A percentile compares a stretch with the other conserved stretches of the same genome.
phyloP scores from a whole-genome alignment of 2,888 invertebrate species.

The Meliscaeva auricollis region DNA sequence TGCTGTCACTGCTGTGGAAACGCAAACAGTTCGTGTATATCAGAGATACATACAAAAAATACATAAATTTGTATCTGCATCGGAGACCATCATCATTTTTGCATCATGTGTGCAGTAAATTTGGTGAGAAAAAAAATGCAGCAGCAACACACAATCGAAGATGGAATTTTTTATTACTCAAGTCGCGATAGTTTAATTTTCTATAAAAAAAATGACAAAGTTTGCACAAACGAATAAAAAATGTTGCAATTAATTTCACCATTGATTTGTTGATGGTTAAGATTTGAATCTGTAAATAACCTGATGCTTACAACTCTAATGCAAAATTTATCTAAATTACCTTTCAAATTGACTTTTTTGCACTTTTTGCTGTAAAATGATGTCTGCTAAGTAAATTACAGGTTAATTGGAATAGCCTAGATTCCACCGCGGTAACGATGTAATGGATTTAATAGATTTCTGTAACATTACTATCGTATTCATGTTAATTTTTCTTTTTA shows the following conservation, averaged over 20 bases:
- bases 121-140: constrained; percentile 29
- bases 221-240: constrained; percentile 4
- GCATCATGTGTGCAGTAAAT: constrained; percentile 39
- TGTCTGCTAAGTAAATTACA: neutral
- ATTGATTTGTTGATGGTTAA: neutral
- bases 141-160: constrained; percentile 28
- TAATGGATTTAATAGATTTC: too few relatives aligned
- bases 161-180: constrained; percentile 41
- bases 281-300: neutral
- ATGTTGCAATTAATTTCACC: constrained; percentile 35
- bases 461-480: too few relatives aligned
- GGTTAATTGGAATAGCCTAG: constrained; percentile 3
- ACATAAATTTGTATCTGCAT: constrained; percentile 60
- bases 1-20: constrained; percentile 1
- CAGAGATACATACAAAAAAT: constrained; percentile 35
- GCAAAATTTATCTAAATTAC: constrained; percentile 7
- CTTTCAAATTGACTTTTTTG: neutral
- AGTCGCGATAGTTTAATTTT: constrained; percentile 18
- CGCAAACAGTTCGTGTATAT: neutral
- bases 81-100: constrained; percentile 25
- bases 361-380: neutral
- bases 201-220: constrained; percentile 29
- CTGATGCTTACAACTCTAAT: neutral
- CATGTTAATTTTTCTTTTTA: too few relatives aligned
- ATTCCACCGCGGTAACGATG: neutral